Evolutionary conservation across 2,888 invertebrate species (phyloP), one percentile per base, ranked within the genome.

Genomic region (Harpalus rubripes): DNA sequence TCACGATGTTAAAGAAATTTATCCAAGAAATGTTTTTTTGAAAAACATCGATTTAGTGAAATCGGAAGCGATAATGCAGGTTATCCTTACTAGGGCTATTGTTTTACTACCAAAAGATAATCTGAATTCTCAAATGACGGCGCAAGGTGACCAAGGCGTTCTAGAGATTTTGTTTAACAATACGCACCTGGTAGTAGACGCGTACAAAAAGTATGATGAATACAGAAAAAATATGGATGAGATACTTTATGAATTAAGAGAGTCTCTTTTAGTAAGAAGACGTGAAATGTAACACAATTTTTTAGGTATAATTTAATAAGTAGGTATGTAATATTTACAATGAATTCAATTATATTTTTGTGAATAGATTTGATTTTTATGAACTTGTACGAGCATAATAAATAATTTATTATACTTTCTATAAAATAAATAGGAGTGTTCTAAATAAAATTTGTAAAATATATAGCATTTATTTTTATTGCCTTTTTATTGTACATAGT

Each of bases 11-110:
- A 32, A 72, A 72, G 44, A 72, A 41, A 72, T 72, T 7, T 18
- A 41, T 16, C 72, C 72, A 1, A 1, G 26, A 16, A 7, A 39
- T 8, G 72, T 32, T 39, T 72, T 72, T 15, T n/a, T 32, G 12
- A 18, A 72, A 41, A 44, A 32, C 39, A 72, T 72, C 7, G 44
- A 72, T 41, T 72, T 72, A 18, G 72, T 72, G 18, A 72, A 72
- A 72, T 26, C 32, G 4, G 41, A 72, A 39, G 41, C 72, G 1
- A 7, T 72, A 7, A 41, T 72, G 18, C 72, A 72, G 18, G 16
- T 39, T 16, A 12, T 72, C 1, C 41, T 44, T 7, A 44, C 72
- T 72, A 16, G 6, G 6, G 15, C 32, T 15, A 72, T 72, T 12
- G n/a, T 41, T 16, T 41, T 32, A 1, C 32, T 72, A 15, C 72